Percentiles rank a stretch among this genome's conserved stretches.
These are phyloP conservation scores for Argyrosomus regius DNA, from an alignment of 2,797 vertebrate genomes.

Conservation along the genomic window DNA sequence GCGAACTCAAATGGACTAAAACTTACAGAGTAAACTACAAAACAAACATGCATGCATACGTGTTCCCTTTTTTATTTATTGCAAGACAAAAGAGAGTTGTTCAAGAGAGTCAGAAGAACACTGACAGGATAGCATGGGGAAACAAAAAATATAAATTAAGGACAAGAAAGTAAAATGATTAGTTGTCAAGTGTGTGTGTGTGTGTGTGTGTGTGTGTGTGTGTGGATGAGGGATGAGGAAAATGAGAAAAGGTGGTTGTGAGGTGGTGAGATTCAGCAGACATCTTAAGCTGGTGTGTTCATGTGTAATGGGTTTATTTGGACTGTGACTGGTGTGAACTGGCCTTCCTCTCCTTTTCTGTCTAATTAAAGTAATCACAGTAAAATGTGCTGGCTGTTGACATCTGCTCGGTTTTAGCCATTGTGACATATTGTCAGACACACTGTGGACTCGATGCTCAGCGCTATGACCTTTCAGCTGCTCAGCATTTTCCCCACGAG, in stretches of 20 bases:
- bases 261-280: constrained; percentile 17
- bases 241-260: too few species aligned
- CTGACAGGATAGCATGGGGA: too few species aligned
- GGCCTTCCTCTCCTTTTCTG: constrained; percentile 41
- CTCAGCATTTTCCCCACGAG: constrained; percentile 71
- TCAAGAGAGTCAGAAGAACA: too few species aligned
- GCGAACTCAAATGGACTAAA: constrained; percentile 1
- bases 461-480: constrained; percentile 78
- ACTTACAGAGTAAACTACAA: constrained; percentile 11
- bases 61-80: too few species aligned
- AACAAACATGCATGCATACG: constrained; percentile 19
- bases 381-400: constrained; percentile 68
- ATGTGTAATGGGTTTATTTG: constrained; percentile 1
- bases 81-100: too few species aligned
- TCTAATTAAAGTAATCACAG: constrained; percentile 67
- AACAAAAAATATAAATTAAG: too few species aligned
- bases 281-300: constrained; percentile 19
- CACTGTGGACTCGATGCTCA: constrained; percentile 61
- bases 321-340: constrained; percentile 55
- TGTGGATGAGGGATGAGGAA: too few species aligned
- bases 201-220: too few species aligned
- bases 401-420: constrained; percentile 75
- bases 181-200: too few species aligned
- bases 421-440: constrained; percentile 79
- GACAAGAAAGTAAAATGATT: too few species aligned